A percentile compares a stretch with the other conserved stretches of the same genome.
These are phyloP conservation scores for Petrocephalus zakoni DNA, from an alignment of 2,113 vertebrate genomes.

Conservation along the genomic window DNA sequence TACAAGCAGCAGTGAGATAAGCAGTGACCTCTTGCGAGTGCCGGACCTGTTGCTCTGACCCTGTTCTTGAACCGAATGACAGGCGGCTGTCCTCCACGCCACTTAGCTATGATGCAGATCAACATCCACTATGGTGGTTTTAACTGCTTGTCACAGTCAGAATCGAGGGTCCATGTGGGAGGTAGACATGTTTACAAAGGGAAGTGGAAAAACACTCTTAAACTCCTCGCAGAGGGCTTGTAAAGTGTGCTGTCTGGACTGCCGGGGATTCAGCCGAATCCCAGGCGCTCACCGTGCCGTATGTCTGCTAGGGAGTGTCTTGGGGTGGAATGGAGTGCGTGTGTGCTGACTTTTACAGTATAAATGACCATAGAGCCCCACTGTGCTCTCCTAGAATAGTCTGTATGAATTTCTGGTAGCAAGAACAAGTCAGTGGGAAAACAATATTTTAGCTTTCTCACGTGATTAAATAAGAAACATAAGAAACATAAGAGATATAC, in stretches of 20 bases:
- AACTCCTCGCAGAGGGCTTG: slow-evolving; percentile 20
- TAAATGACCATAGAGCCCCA: background rate
- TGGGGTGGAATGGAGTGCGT: background rate
- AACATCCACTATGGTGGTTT: background rate
- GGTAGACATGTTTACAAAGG: slow-evolving; percentile 28
- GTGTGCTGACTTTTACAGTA: background rate
- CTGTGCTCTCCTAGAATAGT: background rate
- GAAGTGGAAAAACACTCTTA: slow-evolving; percentile 29
- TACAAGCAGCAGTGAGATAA: background rate
- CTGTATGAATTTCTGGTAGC: slow-evolving; percentile 20
- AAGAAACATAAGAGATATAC: too few species aligned
- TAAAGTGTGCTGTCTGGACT: slow-evolving; percentile 18
- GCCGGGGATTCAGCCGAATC: background rate
- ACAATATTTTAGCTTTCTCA: slow-evolving; percentile 46
- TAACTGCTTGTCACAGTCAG: slow-evolving; percentile 15
- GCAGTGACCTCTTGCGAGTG: background rate
- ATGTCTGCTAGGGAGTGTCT: background rate
- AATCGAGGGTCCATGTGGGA: slow-evolving; percentile 28
- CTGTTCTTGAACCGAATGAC: background rate
- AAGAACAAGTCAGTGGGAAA: slow-evolving; percentile 18
- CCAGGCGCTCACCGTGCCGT: slow-evolving; percentile 8
- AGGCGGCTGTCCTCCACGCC: background rate
- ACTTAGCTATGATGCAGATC: background rate
- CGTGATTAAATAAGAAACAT: too few species aligned
- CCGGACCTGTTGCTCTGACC: background rate